Conservation (phyloP, 2,113 vertebrate genomes). For the Rhineura floridana region DNA sequence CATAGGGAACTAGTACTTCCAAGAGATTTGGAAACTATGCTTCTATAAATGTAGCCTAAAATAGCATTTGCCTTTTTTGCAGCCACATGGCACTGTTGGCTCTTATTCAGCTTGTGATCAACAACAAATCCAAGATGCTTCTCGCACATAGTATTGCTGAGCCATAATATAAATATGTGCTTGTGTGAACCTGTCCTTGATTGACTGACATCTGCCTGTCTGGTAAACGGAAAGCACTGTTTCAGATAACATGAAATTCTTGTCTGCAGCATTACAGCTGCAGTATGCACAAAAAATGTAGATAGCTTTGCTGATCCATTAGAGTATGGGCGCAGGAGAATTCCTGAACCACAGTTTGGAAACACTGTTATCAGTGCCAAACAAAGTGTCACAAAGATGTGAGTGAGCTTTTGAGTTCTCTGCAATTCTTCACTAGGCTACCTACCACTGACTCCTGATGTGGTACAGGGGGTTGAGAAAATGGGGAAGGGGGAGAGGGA, state of each 20-base stretch:
- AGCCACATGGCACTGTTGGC: no score
- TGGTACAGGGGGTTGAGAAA: no score
- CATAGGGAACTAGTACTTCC: no score
- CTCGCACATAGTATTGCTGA: no score
- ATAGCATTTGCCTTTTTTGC: no score
- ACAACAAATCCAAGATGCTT: no score
- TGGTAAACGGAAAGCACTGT: not conserved
- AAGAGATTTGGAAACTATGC: no score
- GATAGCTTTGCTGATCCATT: not conserved
- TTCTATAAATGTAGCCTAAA: no score
- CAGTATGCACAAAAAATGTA: not conserved
- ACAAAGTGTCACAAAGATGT: not conserved
- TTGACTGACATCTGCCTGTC: not conserved
- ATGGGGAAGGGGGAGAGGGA: not conserved
- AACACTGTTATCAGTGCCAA: not conserved
- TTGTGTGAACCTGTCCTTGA: not conserved
- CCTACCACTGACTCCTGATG: no score
- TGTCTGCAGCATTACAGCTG: no score
- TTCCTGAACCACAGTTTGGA: not conserved
- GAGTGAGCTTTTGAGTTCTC: not conserved
- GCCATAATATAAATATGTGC: no score
- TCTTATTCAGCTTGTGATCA: no score
- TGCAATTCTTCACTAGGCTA: not conserved
- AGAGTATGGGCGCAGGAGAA: accelerated
- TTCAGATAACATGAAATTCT: not conserved